phyloP scores from a whole-genome alignment of 2,888 invertebrate genomes.

The Pedicia rivosa region DNA sequence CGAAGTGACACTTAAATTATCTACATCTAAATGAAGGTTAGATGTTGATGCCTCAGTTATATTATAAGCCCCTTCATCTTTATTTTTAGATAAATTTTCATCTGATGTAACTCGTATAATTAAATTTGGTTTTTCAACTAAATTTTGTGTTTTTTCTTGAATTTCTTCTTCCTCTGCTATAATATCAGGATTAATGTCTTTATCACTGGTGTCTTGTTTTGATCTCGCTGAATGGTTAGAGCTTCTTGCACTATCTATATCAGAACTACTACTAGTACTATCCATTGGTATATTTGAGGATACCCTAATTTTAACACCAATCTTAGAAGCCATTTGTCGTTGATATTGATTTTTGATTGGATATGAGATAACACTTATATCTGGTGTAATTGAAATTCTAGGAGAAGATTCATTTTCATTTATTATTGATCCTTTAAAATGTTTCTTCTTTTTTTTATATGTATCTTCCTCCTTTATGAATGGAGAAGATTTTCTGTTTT shows the following conservation, averaged over 20 bases:
- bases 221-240: background rate
- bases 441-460: too few species aligned
- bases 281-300: constrained; percentile 31
- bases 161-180: constrained; percentile 11
- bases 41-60: constrained; percentile 7
- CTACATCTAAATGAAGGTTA: constrained; percentile 11
- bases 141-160: constrained; percentile 16
- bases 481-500: too few species aligned
- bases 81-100: constrained; percentile 32
- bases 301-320: constrained; percentile 38
- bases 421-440: too few species aligned
- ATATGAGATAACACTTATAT: constrained; percentile 9
- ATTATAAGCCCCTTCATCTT: constrained; percentile 23
- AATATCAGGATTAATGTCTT: constrained; percentile 11
- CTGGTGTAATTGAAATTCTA: constrained; percentile 4
- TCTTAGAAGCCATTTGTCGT: constrained; percentile 36
- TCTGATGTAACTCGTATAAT: constrained; percentile 36
- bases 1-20: constrained; percentile 24
- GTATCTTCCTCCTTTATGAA: too few species aligned
- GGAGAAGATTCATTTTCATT: too few species aligned
- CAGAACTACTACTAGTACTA: constrained; percentile 9
- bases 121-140: constrained; percentile 32
- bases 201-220: background rate
- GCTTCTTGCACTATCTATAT: constrained; percentile 4
- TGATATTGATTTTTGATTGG: too few species aligned